phyloP scores from a whole-genome alignment of 2,113 vertebrate genomes.

The Calonectris borealis region DNA sequence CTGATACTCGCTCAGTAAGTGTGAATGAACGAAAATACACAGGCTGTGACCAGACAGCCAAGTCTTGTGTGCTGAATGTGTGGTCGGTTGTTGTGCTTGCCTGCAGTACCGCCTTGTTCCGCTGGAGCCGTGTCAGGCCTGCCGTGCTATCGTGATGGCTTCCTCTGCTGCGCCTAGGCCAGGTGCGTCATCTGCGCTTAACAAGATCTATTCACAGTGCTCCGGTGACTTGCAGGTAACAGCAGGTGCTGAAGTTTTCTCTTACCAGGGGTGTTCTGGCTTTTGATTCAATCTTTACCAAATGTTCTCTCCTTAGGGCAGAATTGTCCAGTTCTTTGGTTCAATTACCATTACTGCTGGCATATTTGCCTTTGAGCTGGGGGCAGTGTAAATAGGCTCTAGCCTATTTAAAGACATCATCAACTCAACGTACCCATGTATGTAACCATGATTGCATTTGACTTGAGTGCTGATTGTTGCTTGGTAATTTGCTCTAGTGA shows the following conservation, averaged over 20 bases:
- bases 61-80: background rate
- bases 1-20: background rate
- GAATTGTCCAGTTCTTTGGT: background rate
- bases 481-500: background rate
- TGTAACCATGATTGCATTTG: background rate
- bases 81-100: background rate
- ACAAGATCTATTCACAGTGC: background rate
- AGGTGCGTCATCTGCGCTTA: background rate
- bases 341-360: background rate
- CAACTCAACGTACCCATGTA: background rate
- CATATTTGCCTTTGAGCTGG: background rate
- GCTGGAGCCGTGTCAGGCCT: background rate
- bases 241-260: background rate
- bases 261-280: background rate
- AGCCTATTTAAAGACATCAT: background rate
- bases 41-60: background rate
- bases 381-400: background rate
- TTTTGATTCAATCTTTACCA: background rate
- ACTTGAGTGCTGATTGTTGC: background rate
- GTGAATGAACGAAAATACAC: background rate
- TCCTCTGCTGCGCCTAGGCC: background rate
- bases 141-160: accelerated
- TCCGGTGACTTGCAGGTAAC: background rate
- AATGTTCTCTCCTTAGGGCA: background rate
- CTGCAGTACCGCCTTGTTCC: background rate